Base-by-base conservation (phyloP, 2,113 vertebrate species). In the Antechinus stuartii region DNA sequence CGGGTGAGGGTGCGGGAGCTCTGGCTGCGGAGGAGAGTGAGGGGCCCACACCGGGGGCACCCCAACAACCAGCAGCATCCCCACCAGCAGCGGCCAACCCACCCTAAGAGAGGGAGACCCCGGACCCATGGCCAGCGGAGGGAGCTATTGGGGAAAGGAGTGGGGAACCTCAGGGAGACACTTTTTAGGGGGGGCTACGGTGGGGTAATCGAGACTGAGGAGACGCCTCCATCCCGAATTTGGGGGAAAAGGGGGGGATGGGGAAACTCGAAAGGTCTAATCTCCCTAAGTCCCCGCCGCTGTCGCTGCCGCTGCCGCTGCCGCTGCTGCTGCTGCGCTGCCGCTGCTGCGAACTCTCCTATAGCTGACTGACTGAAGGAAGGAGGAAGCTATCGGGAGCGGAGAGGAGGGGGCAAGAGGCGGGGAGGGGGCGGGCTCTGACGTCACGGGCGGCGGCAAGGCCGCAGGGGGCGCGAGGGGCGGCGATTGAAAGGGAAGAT, bases 81-180 rank as follows among this genome's bases (percentile, higher is more conserved):
- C 94, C 19, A 97, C 90, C 47, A 93, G 94, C 94, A 97, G 95
- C 0, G 92, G 93, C 97, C 98, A 98, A 92, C 97, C 92, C 89
- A 53, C 92, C 92, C 90, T 93, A 55, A 55, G 30, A 56, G 54
- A 90, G 46, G 89, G 55, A 93, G n/a, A 92, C 95, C 95, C 96
- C 11, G 84, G 90, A 94, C 96, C 95, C 97, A 97, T 97, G 95
- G 94, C 90, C 61, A 92, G 93, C 92, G 56, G 97, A n/a, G 92
- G 93, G 89, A 30, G 89, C 89, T 8, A 56, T 84, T 91, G 95
- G 95, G 91, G 94, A 89, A 46, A 52, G 49, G 54, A 50, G 84
- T 90, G 96, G 94, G 96, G 61, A 94, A 61, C 96, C 96, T 98
- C 97, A 97, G 97, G 97, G 93, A 97, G 98, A 96, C 97, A 97